Evolutionary conservation across 2,797 vertebrate species (phyloP), one percentile per base, ranked within the genome.

Genomic region (Pseudocheirus occidentalis): DNA sequence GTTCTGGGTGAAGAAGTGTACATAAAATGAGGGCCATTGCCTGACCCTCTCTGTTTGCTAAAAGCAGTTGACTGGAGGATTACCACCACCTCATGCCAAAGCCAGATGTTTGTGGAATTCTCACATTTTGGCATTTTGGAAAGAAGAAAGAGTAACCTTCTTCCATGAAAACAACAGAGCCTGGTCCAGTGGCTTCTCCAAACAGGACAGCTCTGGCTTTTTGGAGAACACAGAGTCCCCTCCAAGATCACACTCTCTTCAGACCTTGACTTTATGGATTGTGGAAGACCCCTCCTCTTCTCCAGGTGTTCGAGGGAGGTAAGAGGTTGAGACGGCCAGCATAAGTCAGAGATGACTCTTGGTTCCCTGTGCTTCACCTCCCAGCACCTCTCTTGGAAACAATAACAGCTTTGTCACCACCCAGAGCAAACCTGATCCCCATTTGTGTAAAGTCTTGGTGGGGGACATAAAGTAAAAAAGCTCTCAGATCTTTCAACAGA

Each of bases 401-500:
- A 34, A 50, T n/a, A 90, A 90, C 56, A 52, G 59, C 52, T 90
- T 29, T 6, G 46, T 62, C 54, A 28, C 59, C 21, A 40, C 11
- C 2, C 52, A 29, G 40, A 13, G 18, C 96, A 91, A 94, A 97
- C 94, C 89, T 95, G 90, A 96, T 98, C 94, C 95, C 90, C 91
- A 90, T 92, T 97, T 96, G 93, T 93, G 97, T 97, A 97, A 97
- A 97, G 96, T 95, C 97, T 57, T 90, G 62, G 92, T 40, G 92
- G 87, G 96, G 95, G 97, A 97, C 10, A 53, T 92, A 96, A 96
- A 96, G 94, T 95, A 93, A 62, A 56, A 95, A 56, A 93, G 81
- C 3, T 91, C 66, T 94, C 94, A 96, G 46, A 94, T 96, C 95
- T 96, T 97, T 59, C 92, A 97, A 93, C 93, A 98, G 97, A 94